phyloP scores from a whole-genome alignment of 2,888 invertebrate genomes.

The Nephrotoma flavescens region DNA sequence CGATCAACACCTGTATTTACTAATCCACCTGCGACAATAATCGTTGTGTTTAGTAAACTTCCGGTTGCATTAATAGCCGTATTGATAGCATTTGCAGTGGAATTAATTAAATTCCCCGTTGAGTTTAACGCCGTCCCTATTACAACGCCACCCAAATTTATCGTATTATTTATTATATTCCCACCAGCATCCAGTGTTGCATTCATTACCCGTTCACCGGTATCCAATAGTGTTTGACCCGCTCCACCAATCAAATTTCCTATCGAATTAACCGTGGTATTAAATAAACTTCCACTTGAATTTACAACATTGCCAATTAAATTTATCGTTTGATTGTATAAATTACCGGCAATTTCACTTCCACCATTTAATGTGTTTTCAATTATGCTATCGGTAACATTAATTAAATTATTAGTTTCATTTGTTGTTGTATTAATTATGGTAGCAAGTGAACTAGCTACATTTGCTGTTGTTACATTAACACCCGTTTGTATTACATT shows the following conservation, averaged over 20 bases:
- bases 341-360: background rate
- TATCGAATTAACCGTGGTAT: background rate
- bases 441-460: background rate
- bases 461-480: background rate
- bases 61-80: background rate
- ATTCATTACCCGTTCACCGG: background rate
- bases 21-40: background rate
- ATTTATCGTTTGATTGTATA: background rate
- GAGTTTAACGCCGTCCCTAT: background rate
- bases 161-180: background rate
- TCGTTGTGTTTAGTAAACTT: background rate
- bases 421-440: background rate
- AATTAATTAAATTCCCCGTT: background rate
- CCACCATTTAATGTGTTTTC: background rate
- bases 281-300: background rate
- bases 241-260: background rate
- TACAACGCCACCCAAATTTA: background rate
- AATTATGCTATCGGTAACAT: background rate
- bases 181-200: background rate
- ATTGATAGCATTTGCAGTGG: background rate
- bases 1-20: background rate
- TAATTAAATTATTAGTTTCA: background rate
- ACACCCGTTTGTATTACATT: background rate
- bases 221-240: background rate
- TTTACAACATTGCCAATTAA: background rate